Conservation (phyloP, 2,888 invertebrate genomes). For the Platynereis dumerilii region DNA sequence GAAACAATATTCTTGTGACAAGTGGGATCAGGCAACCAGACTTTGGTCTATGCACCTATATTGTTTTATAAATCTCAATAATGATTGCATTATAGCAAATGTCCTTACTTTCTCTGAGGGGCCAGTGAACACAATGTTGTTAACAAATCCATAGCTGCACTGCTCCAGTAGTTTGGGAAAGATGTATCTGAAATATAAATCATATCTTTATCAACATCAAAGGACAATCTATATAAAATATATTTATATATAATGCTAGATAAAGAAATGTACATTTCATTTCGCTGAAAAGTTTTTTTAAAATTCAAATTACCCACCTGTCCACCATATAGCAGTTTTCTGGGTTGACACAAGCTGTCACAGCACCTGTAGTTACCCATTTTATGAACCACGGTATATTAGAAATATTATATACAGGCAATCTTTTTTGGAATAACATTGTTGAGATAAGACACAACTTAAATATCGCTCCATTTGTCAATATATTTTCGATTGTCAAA, state of each 20-base stretch:
- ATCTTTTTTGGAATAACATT: background rate
- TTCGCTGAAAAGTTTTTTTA: too few relatives aligned
- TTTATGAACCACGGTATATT: background rate
- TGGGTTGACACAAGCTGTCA: slow-evolving; percentile 56
- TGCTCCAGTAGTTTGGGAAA: slow-evolving; percentile 52
- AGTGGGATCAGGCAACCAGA: too few relatives aligned
- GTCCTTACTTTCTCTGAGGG: slow-evolving; percentile 11
- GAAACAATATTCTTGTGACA: too few relatives aligned
- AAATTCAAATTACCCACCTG: slow-evolving; percentile 40
- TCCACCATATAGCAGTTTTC: slow-evolving; percentile 51
- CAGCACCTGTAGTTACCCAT: slow-evolving; percentile 44
- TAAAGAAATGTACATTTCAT: too few relatives aligned
- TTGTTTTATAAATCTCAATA: too few relatives aligned
- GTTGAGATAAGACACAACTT: background rate
- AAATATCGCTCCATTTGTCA: too few relatives aligned
- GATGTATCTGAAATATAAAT: slow-evolving; percentile 42
- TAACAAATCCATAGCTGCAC: slow-evolving; percentile 59
- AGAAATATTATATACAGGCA: background rate
- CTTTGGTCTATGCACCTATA: too few relatives aligned
- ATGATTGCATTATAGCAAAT: too few relatives aligned
- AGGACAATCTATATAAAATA: too few relatives aligned
- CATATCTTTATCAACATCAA: too few relatives aligned
- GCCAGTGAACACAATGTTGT: slow-evolving; percentile 55
- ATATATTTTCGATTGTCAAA: too few relatives aligned
- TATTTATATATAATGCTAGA: too few relatives aligned